A percentile compares a stretch with the other conserved stretches of the same genome.
These are phyloP conservation scores for Antrozous pallidus DNA, from an alignment of 2,797 vertebrate species.

Conservation along the genomic window DNA sequence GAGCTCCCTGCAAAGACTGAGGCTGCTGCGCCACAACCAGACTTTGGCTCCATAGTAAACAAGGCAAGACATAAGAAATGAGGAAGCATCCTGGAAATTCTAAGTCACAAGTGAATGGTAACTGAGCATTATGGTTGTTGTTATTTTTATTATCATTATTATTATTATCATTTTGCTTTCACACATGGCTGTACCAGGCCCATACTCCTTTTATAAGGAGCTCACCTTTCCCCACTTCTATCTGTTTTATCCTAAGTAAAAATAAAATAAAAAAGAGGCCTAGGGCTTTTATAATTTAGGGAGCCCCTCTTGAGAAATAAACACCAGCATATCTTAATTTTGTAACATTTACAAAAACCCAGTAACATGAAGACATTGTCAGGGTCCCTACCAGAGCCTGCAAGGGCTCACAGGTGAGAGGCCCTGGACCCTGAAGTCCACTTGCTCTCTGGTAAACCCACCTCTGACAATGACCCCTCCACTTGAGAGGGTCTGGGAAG, in stretches of 20 bases:
- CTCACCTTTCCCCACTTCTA: neutral
- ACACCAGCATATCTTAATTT: neutral
- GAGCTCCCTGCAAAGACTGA: neutral
- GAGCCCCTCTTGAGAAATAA: neutral
- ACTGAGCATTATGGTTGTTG: no score
- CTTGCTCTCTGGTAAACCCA: neutral
- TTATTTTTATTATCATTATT: neutral
- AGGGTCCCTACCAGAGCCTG: neutral
- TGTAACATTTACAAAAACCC: neutral
- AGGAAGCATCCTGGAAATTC: neutral
- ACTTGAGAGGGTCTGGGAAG: neutral
- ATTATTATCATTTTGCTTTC: neutral
- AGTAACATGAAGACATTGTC: neutral
- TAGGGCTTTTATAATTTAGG: neutral
- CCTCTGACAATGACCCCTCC: neutral
- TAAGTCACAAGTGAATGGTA: neutral
- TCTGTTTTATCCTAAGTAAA: neutral
- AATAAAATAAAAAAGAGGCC: neutral
- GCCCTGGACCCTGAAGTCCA: neutral
- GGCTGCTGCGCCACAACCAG: neutral
- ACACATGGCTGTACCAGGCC: neutral
- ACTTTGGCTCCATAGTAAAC: neutral
- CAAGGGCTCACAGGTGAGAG: neutral
- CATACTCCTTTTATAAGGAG: neutral
- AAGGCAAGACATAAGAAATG: neutral